Evolutionary conservation across 2,888 invertebrate genomes (phyloP), one percentile per base, ranked within the genome.

Genomic region (Colletes collaris): DNA sequence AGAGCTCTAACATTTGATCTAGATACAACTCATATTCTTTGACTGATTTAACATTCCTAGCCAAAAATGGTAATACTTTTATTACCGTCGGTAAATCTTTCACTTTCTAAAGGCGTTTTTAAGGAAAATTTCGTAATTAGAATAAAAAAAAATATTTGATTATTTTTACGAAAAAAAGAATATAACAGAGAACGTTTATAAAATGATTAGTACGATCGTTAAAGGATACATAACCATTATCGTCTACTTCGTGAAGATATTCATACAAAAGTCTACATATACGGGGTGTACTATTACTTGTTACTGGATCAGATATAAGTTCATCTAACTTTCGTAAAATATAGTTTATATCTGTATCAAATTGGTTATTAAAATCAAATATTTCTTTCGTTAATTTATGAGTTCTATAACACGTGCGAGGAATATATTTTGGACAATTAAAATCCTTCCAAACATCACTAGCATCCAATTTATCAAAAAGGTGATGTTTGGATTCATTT

Each of bases 61-160:
- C 80, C 44, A 93, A 79, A 72, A 92, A 89, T 76, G 93, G 91
- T 16, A 93, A 75, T 53, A 93, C 65, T 64, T 88, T 81, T 75
- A 90, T 92, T 37, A 93, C 75, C 58, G 85, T 83, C 0, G 89
- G 82, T 49, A 94, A 86, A 73, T 93, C 91, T 76, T 83, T 87
- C 7, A 93, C 76, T 76, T 89, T 90, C 93, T 93, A 66, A 58
- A 58, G 6, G 60, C 7, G 2, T 59, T 64, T 59, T 55, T 87
- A 73, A 85, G 79, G 80, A 80, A 19, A 52, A 7, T 44, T 0
- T n/a, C 7, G 10, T 4, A 7, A 70, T 4, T 6, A 19, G 1
- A 59, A 6, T n/a, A 35, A 10, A 5, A 50, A 50, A 1, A n/a
- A 49, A 56, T 2, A 40, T 4, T 19, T 19, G 50, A 40, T 6